Evolutionary conservation across 53 echinoderm and acorn worm species (phyloP).

Genomic region (Crossaster papposus): DNA sequence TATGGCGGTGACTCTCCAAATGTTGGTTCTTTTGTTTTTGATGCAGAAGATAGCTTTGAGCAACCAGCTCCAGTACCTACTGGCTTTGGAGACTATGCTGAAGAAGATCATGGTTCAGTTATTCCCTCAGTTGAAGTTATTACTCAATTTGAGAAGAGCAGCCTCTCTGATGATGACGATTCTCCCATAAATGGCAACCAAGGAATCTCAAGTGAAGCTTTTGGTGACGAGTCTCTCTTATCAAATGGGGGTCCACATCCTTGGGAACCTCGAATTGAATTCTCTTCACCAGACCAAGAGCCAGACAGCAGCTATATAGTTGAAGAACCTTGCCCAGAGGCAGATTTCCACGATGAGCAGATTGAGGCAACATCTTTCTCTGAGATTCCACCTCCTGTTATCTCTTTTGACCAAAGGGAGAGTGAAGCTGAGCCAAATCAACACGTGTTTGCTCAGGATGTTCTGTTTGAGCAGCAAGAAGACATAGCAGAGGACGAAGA

Average conservation of each 20-base stretch:
- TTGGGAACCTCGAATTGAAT: conserved; percentile 86
- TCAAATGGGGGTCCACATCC: conserved; percentile 76
- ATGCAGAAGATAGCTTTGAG: conserved; percentile 35
- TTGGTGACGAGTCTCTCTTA: conserved; percentile 73
- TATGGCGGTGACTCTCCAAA: conserved; percentile 63
- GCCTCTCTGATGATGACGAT: conserved; percentile 59
- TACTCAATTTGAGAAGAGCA: conserved; percentile 31
- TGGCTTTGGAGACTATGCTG: conserved; percentile 68
- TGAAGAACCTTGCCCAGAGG: conserved; percentile 47
- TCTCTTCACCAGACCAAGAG: conserved; percentile 61
- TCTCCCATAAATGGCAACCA: conserved; percentile 52
- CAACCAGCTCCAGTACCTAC: conserved; percentile 35
- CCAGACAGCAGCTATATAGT: conserved; percentile 32
- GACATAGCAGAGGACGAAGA: conserved; percentile 67
- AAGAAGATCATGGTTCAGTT: conserved; percentile 59
- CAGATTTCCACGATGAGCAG: conserved; percentile 45
- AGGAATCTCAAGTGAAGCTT: conserved; percentile 40
- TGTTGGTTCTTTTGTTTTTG: conserved; percentile 49
- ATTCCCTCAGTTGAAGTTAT: not conserved
- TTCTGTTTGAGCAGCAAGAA: conserved; percentile 66
- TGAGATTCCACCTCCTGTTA: conserved; percentile 57
- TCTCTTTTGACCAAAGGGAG: conserved; percentile 53
- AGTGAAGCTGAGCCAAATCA: conserved; percentile 36
- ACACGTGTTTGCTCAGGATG: conserved; percentile 29
- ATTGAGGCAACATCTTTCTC: conserved; percentile 16